Conservation (phyloP, 2,888 invertebrate genomes). For the Orthosia gracilis region DNA sequence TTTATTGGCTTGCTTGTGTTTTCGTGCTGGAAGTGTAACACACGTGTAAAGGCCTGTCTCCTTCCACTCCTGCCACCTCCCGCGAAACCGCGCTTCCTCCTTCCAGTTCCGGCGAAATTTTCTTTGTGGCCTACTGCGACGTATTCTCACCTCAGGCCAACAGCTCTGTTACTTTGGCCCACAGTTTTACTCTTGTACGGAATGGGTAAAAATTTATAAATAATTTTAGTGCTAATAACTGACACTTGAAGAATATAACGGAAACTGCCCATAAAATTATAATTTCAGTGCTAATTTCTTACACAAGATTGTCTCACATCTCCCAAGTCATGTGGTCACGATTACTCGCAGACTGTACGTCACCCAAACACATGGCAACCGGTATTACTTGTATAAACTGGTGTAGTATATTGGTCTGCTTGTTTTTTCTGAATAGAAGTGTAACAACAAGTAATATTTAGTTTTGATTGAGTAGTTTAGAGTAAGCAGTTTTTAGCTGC, state of each 20-base stretch:
- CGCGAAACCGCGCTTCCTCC: too few species aligned
- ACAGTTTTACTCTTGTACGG: too few species aligned
- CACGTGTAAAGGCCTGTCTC: too few species aligned
- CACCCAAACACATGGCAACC: constrained; percentile 33
- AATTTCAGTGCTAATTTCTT: constrained; percentile 13
- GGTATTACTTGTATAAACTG: constrained; percentile 41
- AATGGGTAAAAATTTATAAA: too few species aligned
- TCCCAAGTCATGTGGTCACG: constrained; percentile 25
- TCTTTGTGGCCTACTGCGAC: too few species aligned
- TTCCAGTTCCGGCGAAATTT: too few species aligned
- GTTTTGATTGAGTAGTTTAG: neutral
- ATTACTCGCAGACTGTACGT: constrained; percentile 32
- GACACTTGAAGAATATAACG: too few species aligned
- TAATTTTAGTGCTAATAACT: too few species aligned
- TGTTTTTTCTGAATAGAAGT: constrained; percentile 3
- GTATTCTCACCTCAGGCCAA: too few species aligned
- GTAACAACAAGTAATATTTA: constrained; percentile 6
- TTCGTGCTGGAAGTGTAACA: neutral
- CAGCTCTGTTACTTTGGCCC: too few species aligned
- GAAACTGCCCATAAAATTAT: neutral
- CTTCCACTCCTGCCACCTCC: too few species aligned
- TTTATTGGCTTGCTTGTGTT: constrained; percentile 16
- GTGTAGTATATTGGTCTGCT: constrained; percentile 11
- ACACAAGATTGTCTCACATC: constrained; percentile 23
- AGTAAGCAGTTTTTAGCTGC: neutral